Evolutionary conservation across 2,797 vertebrate species (phyloP), one percentile per base, ranked within the genome.

Genomic region (Notoglanidium macrostoma): DNA sequence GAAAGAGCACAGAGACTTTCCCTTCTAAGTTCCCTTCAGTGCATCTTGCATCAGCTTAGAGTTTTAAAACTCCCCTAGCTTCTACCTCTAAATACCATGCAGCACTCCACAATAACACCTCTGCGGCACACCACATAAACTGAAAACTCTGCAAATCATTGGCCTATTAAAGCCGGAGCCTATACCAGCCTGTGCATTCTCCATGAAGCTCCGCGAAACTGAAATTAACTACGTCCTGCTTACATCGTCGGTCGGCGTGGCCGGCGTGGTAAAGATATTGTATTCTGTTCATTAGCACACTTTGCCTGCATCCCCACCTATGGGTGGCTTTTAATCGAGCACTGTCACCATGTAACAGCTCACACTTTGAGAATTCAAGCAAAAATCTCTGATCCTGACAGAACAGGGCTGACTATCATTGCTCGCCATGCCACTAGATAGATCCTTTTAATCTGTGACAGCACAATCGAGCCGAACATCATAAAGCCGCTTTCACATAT

Each of bases 21-120:
- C 10, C 29, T 54, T 54, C 78, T 51, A 68, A 68, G n/a, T 68
- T 83, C 46, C 46, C 81, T 67, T 83, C 57, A 70, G 74, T 54
- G 61, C 49, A 73, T 55, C 49, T 80, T 68, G 77, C 74, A 85
- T 85, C 68, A 59, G 57, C 23, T 74, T 19, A n/a, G 40, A 74
- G 35, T 63, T 76, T 63, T 85, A 32, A 85, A 85, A 77, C 72
- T 49, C 44, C 46, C 81, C 46, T 12, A 12, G 35, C 84, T 32
- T 51, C 84, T 63, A 19, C 19, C 84, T 63, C 72, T 49, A 76
- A 77, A 85, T 51, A 77, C 29, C 72, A 70, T 44, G 21, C 40
- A 46, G 59, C 23, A 46, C 59, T 63, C 79, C 32, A 23, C 54
- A 68, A 54, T 54, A 68, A 54, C 29, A 54, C 40, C 81, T 83